These are phyloP conservation scores for Eurytoma adleriae DNA, from an alignment of 2,888 invertebrate genomes.

Conservation along the genomic window DNA sequence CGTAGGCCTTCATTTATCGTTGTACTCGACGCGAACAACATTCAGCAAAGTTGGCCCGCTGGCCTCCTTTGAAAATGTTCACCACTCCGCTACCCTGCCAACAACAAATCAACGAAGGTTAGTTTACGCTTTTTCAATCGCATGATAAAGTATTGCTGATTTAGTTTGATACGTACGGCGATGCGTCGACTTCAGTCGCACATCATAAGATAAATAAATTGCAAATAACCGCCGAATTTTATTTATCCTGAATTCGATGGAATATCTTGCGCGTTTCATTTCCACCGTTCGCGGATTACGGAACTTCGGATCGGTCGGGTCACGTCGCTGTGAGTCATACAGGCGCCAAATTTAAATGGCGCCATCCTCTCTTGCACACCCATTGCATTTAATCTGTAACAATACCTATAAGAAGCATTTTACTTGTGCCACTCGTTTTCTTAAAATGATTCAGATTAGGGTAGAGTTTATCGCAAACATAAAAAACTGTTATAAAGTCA, in stretches of 20 bases:
- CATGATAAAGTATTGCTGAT: neutral
- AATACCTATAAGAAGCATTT: neutral
- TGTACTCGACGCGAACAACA: conserved; percentile 45
- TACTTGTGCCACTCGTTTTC: neutral
- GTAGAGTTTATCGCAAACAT: neutral
- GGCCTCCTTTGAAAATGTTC: conserved; percentile 56
- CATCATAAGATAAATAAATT: conserved; percentile 55
- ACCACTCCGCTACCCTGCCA: conserved; percentile 44
- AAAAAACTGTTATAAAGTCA: neutral
- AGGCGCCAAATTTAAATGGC: conserved; percentile 10
- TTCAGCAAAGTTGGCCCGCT: conserved; percentile 57
- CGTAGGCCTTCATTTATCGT: conserved; percentile 29
- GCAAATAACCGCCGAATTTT: conserved; percentile 56
- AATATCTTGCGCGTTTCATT: conserved; percentile 46
- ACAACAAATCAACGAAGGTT: conserved; percentile 25
- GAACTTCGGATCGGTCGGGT: conserved; percentile 17
- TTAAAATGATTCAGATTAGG: too few species aligned
- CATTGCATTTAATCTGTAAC: neutral
- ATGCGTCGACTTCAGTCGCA: conserved; percentile 47
- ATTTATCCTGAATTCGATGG: conserved; percentile 53
- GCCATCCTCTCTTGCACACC: too few species aligned
- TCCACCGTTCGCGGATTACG: conserved; percentile 51
- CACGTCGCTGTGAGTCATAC: neutral
- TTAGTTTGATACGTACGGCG: conserved; percentile 36
- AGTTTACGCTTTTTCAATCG: neutral